Evolutionary conservation across 2,113 vertebrate species (phyloP).

Genomic region (Bettongia penicillata): DNA sequence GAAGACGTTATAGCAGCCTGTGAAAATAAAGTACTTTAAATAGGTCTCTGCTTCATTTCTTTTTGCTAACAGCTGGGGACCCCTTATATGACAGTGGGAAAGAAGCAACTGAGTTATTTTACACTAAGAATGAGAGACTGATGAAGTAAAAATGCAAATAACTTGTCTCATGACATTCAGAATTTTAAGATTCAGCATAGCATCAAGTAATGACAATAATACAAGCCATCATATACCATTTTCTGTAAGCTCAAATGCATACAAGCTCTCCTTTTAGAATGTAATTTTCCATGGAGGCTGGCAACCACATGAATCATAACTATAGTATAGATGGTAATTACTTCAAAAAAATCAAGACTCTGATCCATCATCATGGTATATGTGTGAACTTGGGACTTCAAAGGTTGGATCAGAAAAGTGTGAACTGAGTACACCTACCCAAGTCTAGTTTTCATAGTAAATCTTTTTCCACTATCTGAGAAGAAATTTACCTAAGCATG

Average conservation of each 20-base stretch:
- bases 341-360: too few species aligned
- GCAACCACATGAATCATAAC: too few species aligned
- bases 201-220: not conserved
- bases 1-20: not conserved
- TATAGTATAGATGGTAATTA: too few species aligned
- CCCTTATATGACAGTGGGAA: not conserved
- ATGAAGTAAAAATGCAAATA: slow-evolving; percentile 1
- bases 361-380: too few species aligned
- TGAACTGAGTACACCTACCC: too few species aligned
- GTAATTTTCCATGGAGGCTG: not conserved
- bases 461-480: too few species aligned
- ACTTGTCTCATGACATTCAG: not conserved
- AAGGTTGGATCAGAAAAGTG: too few species aligned
- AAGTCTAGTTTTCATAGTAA: too few species aligned
- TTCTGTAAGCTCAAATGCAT: not conserved
- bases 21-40: not conserved
- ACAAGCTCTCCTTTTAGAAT: not conserved
- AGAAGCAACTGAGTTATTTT: not conserved
- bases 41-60: not conserved
- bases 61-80: not conserved
- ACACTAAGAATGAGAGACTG: not conserved
- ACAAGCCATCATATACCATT: not conserved
- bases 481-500: too few species aligned
- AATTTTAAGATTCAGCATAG: not conserved
- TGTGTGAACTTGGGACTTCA: too few species aligned